These are phyloP conservation scores for Cydia pomonella DNA, from an alignment of 1,140 invertebrate genomes.

Conservation along the genomic window DNA sequence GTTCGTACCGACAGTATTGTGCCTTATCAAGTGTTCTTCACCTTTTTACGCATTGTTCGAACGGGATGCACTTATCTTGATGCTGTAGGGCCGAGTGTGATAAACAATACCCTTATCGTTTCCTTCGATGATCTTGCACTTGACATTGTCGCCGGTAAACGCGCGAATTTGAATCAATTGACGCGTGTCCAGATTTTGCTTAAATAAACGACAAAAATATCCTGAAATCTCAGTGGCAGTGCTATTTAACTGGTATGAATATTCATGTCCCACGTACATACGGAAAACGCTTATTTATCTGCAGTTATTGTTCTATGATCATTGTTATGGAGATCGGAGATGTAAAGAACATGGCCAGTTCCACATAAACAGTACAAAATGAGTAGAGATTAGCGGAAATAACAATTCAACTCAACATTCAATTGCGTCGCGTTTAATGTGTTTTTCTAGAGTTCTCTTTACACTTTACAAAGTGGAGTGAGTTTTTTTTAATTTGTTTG, in stretches of 20 bases:
- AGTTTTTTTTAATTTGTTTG: not conserved
- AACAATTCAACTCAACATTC: slow-evolving; percentile 44
- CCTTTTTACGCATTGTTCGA: slow-evolving; percentile 43
- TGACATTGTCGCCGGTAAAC: slow-evolving; percentile 56
- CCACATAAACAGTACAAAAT: slow-evolving; percentile 54
- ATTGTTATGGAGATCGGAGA: slow-evolving; percentile 71
- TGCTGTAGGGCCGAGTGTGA: slow-evolving; percentile 43
- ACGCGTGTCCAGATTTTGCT: slow-evolving; percentile 47
- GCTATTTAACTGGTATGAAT: slow-evolving; percentile 57
- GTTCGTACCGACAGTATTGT: slow-evolving; percentile 46
- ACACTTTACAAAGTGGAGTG: slow-evolving; percentile 6
- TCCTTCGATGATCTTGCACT: slow-evolving; percentile 51
- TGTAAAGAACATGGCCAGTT: slow-evolving; percentile 47
- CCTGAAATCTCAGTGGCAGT: slow-evolving; percentile 52
- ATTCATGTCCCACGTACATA: slow-evolving; percentile 56
- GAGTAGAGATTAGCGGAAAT: slow-evolving; percentile 66
- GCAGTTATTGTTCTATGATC: slow-evolving; percentile 65
- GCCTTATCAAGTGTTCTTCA: slow-evolving; percentile 51
- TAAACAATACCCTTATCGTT: slow-evolving; percentile 42
- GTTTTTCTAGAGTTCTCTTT: slow-evolving; percentile 35
- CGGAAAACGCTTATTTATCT: slow-evolving; percentile 62
- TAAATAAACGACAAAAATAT: slow-evolving; percentile 11
- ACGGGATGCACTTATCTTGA: slow-evolving; percentile 49
- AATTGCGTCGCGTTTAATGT: slow-evolving; percentile 53
- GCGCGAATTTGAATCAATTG: slow-evolving; percentile 40